Evolutionary conservation across 2,797 vertebrate species (phyloP).

Genomic region (Florisuga fusca): DNA sequence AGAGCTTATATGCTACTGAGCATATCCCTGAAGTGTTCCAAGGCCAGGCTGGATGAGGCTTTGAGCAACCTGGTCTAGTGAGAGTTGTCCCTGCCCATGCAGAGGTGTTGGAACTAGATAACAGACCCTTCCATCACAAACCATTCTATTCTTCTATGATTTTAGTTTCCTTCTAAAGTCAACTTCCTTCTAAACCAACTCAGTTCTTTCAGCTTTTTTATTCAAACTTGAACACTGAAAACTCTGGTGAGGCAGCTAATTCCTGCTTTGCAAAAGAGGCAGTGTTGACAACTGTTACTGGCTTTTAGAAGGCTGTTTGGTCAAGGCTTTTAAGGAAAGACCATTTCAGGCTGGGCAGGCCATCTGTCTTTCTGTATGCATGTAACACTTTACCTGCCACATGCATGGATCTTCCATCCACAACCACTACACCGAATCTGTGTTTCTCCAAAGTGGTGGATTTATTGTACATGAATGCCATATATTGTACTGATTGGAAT

Average conservation of each 20-base stretch:
- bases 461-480: not conserved
- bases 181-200: not conserved
- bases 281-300: not conserved
- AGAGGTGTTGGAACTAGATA: too few relatives aligned
- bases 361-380: not conserved
- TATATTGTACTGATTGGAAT: not conserved
- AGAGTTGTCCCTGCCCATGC: too few relatives aligned
- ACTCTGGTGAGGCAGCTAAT: not conserved
- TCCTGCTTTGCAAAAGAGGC: not conserved
- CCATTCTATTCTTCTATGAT: not conserved
- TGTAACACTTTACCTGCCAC: rapidly evolving
- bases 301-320: not conserved
- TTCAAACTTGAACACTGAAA: not conserved
- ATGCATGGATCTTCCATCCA: rapidly evolving
- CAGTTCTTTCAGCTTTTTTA: not conserved
- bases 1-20: not conserved
- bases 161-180: not conserved
- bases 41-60: too few relatives aligned
- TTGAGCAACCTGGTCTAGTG: too few relatives aligned
- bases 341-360: not conserved
- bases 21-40: too few relatives aligned
- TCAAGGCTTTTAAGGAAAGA: not conserved
- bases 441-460: not conserved
- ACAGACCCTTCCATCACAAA: too few relatives aligned
- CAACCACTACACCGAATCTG: not conserved